Evolutionary conservation across 64 coral and sea anemone genomes (phyloP).

Genomic region (Acropora yongei): DNA sequence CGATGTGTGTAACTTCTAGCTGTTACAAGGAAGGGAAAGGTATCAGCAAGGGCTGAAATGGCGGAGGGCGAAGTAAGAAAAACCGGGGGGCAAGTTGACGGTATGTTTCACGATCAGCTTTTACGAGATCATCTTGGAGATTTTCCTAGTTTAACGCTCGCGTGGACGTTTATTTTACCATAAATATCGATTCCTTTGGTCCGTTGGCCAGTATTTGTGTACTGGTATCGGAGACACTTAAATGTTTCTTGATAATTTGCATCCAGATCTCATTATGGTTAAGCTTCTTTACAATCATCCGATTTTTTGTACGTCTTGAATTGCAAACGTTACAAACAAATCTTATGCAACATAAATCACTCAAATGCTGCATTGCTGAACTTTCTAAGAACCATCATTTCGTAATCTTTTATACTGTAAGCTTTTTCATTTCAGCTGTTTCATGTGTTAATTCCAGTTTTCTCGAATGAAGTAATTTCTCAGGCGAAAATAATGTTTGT

Average conservation of each 20-base stretch:
- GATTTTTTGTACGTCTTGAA: too few species aligned
- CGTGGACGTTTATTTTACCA: background rate
- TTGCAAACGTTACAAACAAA: background rate
- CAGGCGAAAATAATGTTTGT: too few species aligned
- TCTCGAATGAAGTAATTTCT: background rate
- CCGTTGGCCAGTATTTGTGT: too few species aligned
- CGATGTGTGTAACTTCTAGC: background rate
- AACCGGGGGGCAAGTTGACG: constrained; percentile 72
- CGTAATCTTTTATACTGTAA: background rate
- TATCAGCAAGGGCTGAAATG: constrained; percentile 16
- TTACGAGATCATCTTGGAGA: background rate
- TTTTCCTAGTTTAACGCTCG: background rate
- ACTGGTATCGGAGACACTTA: too few species aligned
- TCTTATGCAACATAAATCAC: background rate
- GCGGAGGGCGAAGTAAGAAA: constrained; percentile 40
- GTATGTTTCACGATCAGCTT: background rate
- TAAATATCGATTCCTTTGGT: background rate
- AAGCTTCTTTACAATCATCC: too few species aligned
- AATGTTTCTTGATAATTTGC: too few species aligned
- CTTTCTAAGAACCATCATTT: background rate
- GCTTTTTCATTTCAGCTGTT: background rate
- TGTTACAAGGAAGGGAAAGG: background rate
- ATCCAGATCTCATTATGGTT: background rate
- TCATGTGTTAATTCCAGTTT: background rate
- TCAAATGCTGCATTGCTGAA: background rate